Percentiles rank a stretch among this genome's conserved stretches.
These are phyloP conservation scores for Sphenopsis melanotis DNA, from an alignment of 2,797 vertebrate genomes.

Conservation along the genomic window DNA sequence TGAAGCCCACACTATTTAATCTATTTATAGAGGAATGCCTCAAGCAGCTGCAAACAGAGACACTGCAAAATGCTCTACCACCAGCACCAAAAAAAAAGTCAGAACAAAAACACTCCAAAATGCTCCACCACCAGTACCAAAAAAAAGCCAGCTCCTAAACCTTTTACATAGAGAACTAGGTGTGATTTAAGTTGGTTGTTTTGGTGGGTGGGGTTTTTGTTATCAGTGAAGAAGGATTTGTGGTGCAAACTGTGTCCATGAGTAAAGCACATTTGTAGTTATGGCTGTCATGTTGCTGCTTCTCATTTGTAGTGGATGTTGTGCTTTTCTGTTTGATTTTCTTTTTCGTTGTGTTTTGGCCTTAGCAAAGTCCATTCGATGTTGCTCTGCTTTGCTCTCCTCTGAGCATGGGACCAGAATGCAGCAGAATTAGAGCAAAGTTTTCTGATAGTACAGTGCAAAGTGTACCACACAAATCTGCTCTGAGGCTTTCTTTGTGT, in stretches of 20 bases:
- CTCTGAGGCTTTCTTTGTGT: background rate
- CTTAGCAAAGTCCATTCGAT: background rate
- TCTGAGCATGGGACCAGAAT: fast-evolving
- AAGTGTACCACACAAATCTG: background rate
- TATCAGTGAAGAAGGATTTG: fast-evolving
- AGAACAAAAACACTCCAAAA: background rate
- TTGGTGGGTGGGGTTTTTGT: fast-evolving
- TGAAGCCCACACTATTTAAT: background rate
- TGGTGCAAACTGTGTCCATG: background rate
- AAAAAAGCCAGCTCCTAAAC: background rate
- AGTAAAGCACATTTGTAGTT: background rate
- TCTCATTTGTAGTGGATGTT: background rate
- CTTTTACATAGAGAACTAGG: background rate
- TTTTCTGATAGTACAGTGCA: background rate
- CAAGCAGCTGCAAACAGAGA: background rate
- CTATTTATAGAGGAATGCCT: background rate
- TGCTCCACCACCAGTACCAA: background rate
- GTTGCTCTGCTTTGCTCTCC: background rate
- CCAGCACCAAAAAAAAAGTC: background rate
- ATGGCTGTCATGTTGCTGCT: background rate
- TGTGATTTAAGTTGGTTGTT: background rate
- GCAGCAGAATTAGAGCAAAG: background rate
- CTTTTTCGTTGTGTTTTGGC: background rate
- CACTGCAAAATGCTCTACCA: background rate
- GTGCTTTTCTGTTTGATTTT: background rate